A percentile compares a stretch with the other conserved stretches of the same genome.
Evolutionary conservation across 2,797 vertebrate genomes (phyloP).

Genomic region (Acropternis orthonyx): DNA sequence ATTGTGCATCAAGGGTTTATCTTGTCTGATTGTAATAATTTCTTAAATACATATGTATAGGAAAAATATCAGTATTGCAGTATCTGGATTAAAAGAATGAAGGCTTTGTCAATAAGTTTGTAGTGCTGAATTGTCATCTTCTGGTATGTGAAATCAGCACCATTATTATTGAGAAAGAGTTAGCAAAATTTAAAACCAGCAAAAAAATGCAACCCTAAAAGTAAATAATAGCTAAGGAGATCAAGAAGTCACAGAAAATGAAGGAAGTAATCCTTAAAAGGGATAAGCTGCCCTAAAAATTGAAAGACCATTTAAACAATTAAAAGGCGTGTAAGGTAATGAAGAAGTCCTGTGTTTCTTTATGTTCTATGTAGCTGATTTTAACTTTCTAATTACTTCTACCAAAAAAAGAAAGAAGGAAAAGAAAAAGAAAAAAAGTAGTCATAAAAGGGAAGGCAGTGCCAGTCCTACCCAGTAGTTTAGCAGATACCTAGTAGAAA

Average conservation of each 20-base stretch:
- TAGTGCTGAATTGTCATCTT: background rate
- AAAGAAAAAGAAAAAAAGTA: background rate
- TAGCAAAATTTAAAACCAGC: background rate
- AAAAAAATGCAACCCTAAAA: background rate
- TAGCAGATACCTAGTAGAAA: background rate
- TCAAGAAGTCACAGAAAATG: background rate
- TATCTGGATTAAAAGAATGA: background rate
- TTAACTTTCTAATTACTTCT: background rate
- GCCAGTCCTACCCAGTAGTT: background rate
- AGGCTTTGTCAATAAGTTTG: background rate
- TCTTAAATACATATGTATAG: background rate
- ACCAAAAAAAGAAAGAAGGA: rapidly evolving
- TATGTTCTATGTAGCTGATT: background rate
- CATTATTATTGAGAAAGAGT: background rate
- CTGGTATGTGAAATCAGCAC: background rate
- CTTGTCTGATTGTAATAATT: background rate
- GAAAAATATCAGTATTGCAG: background rate
- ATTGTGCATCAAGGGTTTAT: background rate
- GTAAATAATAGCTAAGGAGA: background rate
- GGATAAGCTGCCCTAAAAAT: background rate
- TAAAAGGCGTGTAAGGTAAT: background rate
- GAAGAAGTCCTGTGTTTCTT: background rate
- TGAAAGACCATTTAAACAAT: background rate
- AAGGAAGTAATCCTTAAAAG: background rate
- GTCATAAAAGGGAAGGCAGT: background rate